Evolutionary conservation across 2,113 vertebrate genomes (phyloP), one percentile per base, ranked within the genome.

Genomic region (Hoplias malabaricus): DNA sequence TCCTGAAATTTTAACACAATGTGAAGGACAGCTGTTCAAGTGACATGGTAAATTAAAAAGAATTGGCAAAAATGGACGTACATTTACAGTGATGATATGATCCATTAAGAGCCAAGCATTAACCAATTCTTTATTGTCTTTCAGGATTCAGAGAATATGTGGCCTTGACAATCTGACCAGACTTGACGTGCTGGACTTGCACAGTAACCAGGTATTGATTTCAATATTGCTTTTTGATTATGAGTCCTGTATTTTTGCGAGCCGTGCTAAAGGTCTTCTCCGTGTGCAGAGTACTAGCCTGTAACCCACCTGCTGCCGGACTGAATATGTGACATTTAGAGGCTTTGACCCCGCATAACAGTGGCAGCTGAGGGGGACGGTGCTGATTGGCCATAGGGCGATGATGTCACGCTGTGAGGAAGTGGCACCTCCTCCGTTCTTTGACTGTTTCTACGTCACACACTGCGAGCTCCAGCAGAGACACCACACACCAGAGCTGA

Each of bases 171-270:
- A 84, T 69, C 87, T 98, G 69, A 91, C 86, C 84, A 94, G 89
- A 82, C 94, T 99, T 29, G 94, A 96, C 82, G 93, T 98, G 57
- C 90, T 99, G 89, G 98, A 99, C 84, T 92, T 99, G 53, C 98
- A 99, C 84, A 94, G 93, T 84, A 99, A 99, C 91, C 94, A 98
- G 96, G 97, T 99, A 93, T 69, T 5, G n/a, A 61, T 42, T 48
- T 69, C 8, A 66, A n/a, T 2, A 14, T 42, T 34, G 10, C 21
- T 36, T 53, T 33, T 13, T 70, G 23, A 25, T 63, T 31, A 36
- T 69, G 2, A 10, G 29, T 11, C 4, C n/a, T 67, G 16, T 21
- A 43, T 42, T 42, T 42, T 6, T n/a, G 23, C 19, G 16, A 29
- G 14, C 46, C 19, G 16, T 53, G 27, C 46, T 36, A 53, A 53